Evolutionary conservation across 2,113 vertebrate genomes (phyloP).

Genomic region (Entomyzon cyanotis): DNA sequence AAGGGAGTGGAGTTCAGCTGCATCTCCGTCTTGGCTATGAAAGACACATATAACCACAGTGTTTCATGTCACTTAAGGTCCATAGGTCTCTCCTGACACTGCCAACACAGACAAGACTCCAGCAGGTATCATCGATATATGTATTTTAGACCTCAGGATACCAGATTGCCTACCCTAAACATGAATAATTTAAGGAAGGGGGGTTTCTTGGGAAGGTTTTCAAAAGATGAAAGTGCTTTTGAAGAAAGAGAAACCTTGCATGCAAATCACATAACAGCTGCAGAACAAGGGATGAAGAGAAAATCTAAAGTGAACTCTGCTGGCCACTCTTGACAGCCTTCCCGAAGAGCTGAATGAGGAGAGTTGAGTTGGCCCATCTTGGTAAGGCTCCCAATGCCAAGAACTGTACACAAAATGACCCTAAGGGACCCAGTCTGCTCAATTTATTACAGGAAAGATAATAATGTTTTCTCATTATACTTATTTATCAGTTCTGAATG

Average conservation of each 20-base stretch:
- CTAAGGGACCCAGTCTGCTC: background rate
- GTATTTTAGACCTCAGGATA: background rate
- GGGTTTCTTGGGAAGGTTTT: background rate
- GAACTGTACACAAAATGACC: background rate
- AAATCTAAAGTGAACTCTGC: conserved; percentile 18
- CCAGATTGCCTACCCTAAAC: background rate
- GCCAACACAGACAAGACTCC: background rate
- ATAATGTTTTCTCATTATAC: background rate
- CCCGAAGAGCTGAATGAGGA: background rate
- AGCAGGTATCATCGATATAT: background rate
- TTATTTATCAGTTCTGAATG: background rate
- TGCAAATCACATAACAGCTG: background rate
- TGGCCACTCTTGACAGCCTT: background rate
- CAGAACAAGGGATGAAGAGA: background rate
- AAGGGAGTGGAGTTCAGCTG: background rate
- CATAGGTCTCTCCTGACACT: background rate
- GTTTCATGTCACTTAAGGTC: background rate
- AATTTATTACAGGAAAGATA: background rate
- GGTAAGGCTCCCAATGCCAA: background rate
- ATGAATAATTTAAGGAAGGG: background rate
- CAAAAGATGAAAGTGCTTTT: background rate
- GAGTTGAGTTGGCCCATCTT: background rate
- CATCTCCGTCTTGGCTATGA: background rate
- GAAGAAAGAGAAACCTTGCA: background rate
- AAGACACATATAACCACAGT: background rate